A percentile compares a stretch with the other conserved stretches of the same genome.
Conservation (phyloP, 2,888 invertebrate genomes). For the Drosophila pegasa region DNA sequence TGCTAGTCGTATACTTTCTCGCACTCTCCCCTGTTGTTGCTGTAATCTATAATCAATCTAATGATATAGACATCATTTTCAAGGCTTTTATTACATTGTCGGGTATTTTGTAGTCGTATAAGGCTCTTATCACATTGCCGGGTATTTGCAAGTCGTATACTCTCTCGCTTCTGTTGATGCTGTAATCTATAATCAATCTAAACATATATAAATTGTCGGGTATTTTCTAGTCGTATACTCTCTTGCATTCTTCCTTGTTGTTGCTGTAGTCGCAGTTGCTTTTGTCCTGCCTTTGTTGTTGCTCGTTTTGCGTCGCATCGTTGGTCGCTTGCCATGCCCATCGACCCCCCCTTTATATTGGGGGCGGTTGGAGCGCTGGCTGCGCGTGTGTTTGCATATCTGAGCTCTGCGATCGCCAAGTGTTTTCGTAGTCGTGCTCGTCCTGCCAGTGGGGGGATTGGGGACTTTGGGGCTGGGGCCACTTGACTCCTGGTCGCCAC, state of each 20-base stretch:
- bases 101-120: too few relatives aligned
- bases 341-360: background rate
- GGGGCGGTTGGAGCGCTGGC: background rate
- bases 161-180: slow-evolving; percentile 3
- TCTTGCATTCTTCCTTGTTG: background rate
- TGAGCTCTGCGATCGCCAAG: slow-evolving; percentile 66
- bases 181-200: too few relatives aligned
- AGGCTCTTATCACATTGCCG: too few relatives aligned
- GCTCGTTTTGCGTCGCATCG: slow-evolving; percentile 13
- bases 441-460: slow-evolving; percentile 41
- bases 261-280: slow-evolving; percentile 11
- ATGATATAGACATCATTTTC: too few relatives aligned
- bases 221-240: too few relatives aligned
- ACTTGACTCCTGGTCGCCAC: slow-evolving; percentile 55
- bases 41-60: too few relatives aligned
- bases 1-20: background rate
- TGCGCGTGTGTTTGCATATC: slow-evolving; percentile 71
- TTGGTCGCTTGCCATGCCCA: slow-evolving; percentile 7
- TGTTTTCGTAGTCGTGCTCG: slow-evolving; percentile 39
- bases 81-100: too few relatives aligned
- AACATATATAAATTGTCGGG: too few relatives aligned
- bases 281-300: slow-evolving; percentile 21
- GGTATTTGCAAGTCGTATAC: background rate
- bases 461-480: slow-evolving; percentile 45
- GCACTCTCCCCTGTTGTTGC: too few relatives aligned